These are phyloP conservation scores for Heliopora coerulea DNA, from an alignment of 92 coral and sea anemone species.

Conservation along the genomic window DNA sequence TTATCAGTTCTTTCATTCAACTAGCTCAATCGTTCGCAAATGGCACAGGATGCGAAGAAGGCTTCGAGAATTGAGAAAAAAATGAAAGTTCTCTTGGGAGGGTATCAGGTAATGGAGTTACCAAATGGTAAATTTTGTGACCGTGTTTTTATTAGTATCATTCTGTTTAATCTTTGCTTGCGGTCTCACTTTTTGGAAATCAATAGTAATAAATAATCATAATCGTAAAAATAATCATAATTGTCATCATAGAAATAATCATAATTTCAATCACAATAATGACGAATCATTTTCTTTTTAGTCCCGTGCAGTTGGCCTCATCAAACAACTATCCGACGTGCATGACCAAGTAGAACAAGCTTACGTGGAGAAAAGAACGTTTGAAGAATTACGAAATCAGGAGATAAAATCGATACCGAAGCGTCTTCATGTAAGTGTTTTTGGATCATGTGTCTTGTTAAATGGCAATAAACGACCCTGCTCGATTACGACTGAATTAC, in stretches of 20 bases:
- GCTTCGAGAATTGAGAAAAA: constrained; percentile 96
- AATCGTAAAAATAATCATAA: no score
- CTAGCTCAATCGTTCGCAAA: constrained; percentile 88
- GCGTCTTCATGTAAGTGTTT: constrained; percentile 71
- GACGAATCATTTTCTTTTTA: constrained; percentile 20
- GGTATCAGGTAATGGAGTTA: constrained; percentile 79
- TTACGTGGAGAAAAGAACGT: constrained; percentile 86
- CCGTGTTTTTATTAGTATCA: no score
- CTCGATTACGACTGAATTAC: no score
- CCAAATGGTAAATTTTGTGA: no score
- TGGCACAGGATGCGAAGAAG: constrained; percentile 97
- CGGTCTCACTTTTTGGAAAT: no score
- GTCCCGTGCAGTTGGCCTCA: constrained; percentile 94
- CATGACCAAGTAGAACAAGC: constrained; percentile 94
- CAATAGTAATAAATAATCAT: no score
- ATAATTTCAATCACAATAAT: no score
- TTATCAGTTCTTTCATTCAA: not conserved
- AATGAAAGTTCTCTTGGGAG: constrained; percentile 94
- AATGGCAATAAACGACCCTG: no score
- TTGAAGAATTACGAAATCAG: constrained; percentile 77
- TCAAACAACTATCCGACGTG: constrained; percentile 81
- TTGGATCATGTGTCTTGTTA: no score
- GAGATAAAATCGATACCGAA: constrained; percentile 87
- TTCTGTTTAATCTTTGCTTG: no score
- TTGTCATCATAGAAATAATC: no score